Evolutionary conservation across 1,140 invertebrate species (phyloP).

Genomic region (Heliconius congener): DNA sequence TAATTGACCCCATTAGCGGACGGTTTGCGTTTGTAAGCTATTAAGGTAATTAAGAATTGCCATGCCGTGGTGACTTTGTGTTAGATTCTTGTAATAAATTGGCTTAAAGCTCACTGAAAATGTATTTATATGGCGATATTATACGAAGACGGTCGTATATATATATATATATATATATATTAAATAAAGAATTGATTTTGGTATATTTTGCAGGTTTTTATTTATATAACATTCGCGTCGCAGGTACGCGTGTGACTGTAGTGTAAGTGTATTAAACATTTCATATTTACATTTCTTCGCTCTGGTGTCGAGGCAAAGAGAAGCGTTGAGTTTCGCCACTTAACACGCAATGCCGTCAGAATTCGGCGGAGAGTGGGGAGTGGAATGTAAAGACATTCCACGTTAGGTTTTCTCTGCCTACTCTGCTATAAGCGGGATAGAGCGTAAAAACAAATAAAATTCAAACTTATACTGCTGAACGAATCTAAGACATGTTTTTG

Average conservation of each 20-base stretch:
- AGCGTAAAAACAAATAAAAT: no score
- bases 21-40: conserved; percentile 21
- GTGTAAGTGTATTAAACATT: no score
- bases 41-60: conserved; percentile 29
- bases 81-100: background rate
- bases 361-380: no score
- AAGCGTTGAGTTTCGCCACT: no score
- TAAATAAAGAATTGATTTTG: background rate
- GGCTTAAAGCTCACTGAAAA: background rate
- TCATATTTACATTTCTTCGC: no score
- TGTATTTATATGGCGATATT: background rate
- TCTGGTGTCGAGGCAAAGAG: no score
- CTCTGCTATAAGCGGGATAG: no score
- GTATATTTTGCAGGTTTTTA: background rate
- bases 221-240: background rate
- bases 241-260: no score
- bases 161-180: background rate
- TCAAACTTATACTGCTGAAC: no score
- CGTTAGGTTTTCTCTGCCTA: no score
- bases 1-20: conserved; percentile 45
- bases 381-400: no score
- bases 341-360: no score
- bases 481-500: background rate
- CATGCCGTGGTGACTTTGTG: background rate
- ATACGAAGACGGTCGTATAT: background rate